These are phyloP conservation scores for Sylvia atricapilla DNA, from an alignment of 2,113 vertebrate genomes.

Conservation along the genomic window DNA sequence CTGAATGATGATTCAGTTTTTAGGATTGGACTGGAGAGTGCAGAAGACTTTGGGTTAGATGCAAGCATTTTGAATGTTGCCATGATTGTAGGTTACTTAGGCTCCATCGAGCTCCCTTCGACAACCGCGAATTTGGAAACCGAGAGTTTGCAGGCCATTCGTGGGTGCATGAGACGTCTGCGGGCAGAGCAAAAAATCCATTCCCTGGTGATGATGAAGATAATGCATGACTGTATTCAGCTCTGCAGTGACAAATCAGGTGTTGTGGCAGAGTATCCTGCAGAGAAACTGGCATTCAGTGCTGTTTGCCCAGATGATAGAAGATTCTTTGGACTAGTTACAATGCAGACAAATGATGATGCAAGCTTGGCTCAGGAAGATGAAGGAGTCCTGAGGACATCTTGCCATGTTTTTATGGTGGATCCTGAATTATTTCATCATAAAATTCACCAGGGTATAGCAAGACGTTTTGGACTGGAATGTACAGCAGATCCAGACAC, in stretches of 20 bases:
- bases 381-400: constrained; percentile 85
- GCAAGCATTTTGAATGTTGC: constrained; percentile 92
- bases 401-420: constrained; percentile 97
- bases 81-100: constrained; percentile 96
- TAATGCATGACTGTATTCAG: constrained; percentile 93
- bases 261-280: constrained; percentile 89
- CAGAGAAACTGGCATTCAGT: constrained; percentile 95
- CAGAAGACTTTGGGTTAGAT: constrained; percentile 78
- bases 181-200: constrained; percentile 95
- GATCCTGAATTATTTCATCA: constrained; percentile 94
- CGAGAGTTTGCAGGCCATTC: constrained; percentile 94
- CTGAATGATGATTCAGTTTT: constrained; percentile 82
- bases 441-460: constrained; percentile 88
- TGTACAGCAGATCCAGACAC: constrained; percentile 96
- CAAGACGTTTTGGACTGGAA: constrained; percentile 87
- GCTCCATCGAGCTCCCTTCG: constrained; percentile 94
- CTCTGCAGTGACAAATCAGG: constrained; percentile 85
- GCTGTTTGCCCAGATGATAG: constrained; percentile 94
- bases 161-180: constrained; percentile 95
- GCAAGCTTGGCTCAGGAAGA: constrained; percentile 77
- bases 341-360: constrained; percentile 89
- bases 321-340: constrained; percentile 93
- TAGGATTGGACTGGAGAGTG: constrained; percentile 70
- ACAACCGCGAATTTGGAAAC: constrained; percentile 85
- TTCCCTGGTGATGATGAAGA: constrained; percentile 90